Conservation (phyloP, 2,113 vertebrate genomes). For the Melanerpes aurifrons region DNA sequence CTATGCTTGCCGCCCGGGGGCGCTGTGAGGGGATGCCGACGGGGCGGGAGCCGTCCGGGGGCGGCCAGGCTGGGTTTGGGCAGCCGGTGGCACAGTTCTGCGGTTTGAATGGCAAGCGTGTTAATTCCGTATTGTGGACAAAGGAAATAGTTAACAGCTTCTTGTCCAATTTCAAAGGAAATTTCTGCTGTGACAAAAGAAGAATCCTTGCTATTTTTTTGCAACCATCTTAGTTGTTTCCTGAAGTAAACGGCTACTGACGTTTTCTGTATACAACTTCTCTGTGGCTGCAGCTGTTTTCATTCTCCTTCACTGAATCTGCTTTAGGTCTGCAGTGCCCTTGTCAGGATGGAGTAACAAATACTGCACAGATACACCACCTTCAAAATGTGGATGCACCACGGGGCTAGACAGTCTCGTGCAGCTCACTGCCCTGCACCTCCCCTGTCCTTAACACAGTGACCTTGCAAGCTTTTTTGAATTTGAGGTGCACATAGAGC, state of each 20-base stretch:
- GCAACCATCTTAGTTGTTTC: neutral
- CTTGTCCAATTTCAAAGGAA: neutral
- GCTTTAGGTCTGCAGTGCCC: rapidly evolving
- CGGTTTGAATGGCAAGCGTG: rapidly evolving
- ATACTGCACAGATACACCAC: rapidly evolving
- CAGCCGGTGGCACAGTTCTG: neutral
- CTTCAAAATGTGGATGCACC: rapidly evolving
- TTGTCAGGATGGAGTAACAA: too few relatives aligned
- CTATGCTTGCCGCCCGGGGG: too few relatives aligned
- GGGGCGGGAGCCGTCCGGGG: neutral
- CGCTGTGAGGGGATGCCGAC: rapidly evolving
- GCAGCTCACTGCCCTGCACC: rapidly evolving
- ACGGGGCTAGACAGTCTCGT: rapidly evolving
- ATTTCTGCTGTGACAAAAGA: neutral
- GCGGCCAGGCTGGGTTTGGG: too few relatives aligned
- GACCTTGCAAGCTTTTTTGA: neutral
- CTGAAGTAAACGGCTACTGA: neutral
- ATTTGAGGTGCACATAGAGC: rapidly evolving
- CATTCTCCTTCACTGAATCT: rapidly evolving
- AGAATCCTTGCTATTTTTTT: rapidly evolving
- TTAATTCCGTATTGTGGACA: rapidly evolving
- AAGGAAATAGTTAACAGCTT: rapidly evolving
- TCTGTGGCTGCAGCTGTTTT: neutral
- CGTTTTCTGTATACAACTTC: neutral
- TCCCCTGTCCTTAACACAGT: rapidly evolving